A percentile compares a stretch with the other conserved stretches of the same genome.
Conservation (phyloP, 92 coral and sea anemone genomes). For the Pocillopora meandrina region DNA sequence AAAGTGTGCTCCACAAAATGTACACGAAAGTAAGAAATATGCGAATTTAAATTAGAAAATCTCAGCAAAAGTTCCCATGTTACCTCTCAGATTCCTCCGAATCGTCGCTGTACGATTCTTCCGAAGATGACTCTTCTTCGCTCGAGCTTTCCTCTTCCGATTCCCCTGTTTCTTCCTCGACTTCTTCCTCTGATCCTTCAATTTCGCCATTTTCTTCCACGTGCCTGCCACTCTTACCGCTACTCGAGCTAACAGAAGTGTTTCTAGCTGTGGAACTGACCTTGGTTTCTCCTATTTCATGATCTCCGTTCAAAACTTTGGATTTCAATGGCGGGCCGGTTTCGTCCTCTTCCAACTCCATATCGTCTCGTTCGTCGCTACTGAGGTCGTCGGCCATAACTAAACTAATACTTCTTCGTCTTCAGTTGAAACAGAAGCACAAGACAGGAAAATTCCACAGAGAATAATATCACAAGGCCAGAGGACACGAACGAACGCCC, state of each 20-base stretch:
- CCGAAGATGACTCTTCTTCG: slow-evolving; percentile 31
- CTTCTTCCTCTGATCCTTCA: slow-evolving; percentile 45
- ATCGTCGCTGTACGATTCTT: slow-evolving; percentile 30
- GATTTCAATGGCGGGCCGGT: slow-evolving; percentile 23
- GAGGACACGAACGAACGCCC: slow-evolving; percentile 53
- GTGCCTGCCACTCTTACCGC: slow-evolving; percentile 24
- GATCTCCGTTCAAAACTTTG: slow-evolving; percentile 29
- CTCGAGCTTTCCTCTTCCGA: slow-evolving; percentile 42
- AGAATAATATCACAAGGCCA: neutral
- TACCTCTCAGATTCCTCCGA: slow-evolving; percentile 38
- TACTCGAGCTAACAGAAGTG: slow-evolving; percentile 42
- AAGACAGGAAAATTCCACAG: neutral
- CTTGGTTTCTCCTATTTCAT: slow-evolving; percentile 34
- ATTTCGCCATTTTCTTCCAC: slow-evolving; percentile 33
- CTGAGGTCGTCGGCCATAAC: slow-evolving; percentile 54
- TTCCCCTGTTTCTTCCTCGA: slow-evolving; percentile 36
- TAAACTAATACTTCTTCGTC: neutral
- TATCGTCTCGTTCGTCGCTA: slow-evolving; percentile 34
- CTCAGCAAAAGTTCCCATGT: neutral
- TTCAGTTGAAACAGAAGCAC: neutral
- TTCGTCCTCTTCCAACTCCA: slow-evolving; percentile 38
- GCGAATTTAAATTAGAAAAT: neutral
- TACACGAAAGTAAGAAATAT: neutral
- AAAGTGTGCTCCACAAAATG: too few relatives aligned
- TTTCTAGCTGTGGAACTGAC: slow-evolving; percentile 52